phyloP scores from a whole-genome alignment of 2,797 vertebrate genomes.

The Graptemys geographica region DNA sequence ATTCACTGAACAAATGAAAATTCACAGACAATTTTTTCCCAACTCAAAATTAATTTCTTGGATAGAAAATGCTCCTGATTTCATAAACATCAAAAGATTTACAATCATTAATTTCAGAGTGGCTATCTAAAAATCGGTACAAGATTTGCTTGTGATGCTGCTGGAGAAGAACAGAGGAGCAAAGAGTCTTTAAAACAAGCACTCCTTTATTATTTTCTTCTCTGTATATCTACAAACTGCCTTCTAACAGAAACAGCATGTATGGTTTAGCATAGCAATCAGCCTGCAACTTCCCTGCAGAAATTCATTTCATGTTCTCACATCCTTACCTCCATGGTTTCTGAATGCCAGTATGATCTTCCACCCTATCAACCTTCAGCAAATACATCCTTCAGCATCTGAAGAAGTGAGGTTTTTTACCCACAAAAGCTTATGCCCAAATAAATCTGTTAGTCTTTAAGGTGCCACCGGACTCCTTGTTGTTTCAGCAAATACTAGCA shows the following conservation, averaged over 20 bases:
- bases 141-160: neutral
- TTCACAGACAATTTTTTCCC: no score
- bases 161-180: neutral
- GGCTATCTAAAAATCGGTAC: neutral
- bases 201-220: neutral
- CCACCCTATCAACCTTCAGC: neutral
- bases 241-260: neutral
- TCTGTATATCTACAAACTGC: neutral
- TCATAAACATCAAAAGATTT: neutral
- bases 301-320: no score
- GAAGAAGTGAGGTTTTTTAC: no score
- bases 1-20: no score
- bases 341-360: no score
- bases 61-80: neutral
- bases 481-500: neutral
- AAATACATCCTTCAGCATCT: neutral
- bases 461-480: no score
- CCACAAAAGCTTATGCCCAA: no score
- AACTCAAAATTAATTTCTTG: neutral
- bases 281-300: no score
- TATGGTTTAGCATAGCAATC: no score
- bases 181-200: neutral
- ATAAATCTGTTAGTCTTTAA: no score
- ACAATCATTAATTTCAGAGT: neutral
- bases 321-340: no score